Percentiles rank a stretch among this genome's conserved stretches.
phyloP scores from a whole-genome alignment of 1,140 invertebrate species.

The Bombus fervidus region DNA sequence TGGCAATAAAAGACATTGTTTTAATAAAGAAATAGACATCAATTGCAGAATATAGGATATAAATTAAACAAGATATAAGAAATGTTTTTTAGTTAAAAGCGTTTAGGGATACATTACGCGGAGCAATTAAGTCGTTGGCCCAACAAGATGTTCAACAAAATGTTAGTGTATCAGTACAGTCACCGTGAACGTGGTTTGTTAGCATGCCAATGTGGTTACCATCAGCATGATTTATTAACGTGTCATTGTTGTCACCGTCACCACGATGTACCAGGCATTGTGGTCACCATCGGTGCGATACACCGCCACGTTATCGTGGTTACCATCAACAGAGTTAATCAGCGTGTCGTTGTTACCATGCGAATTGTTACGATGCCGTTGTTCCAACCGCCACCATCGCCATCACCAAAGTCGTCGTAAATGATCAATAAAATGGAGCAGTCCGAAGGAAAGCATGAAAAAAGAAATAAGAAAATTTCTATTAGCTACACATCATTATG shows the following conservation, averaged over 20 bases:
- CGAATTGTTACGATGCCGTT: slow-evolving; percentile 26
- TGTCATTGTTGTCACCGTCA: slow-evolving; percentile 50
- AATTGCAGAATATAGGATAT: neutral
- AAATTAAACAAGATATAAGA: neutral
- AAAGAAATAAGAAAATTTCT: slow-evolving; percentile 32
- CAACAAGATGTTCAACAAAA: slow-evolving; percentile 28
- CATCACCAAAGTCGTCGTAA: slow-evolving; percentile 16
- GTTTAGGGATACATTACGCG: neutral
- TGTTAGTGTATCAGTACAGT: slow-evolving; percentile 29
- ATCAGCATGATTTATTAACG: slow-evolving; percentile 49
- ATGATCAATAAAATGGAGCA: neutral
- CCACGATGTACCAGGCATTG: slow-evolving; percentile 48
- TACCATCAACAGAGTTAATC: slow-evolving; percentile 51
- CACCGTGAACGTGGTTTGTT: slow-evolving; percentile 34
- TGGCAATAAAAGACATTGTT: neutral
- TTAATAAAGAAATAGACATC: neutral
- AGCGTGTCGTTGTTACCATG: slow-evolving; percentile 38
- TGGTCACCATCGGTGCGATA: slow-evolving; percentile 36
- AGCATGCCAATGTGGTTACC: slow-evolving; percentile 36
- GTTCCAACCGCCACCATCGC: slow-evolving; percentile 19
- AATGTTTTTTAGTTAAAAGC: neutral
- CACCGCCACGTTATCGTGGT: slow-evolving; percentile 27
- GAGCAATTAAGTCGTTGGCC: slow-evolving; percentile 19
- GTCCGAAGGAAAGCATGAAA: slow-evolving; percentile 54
- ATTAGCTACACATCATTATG: slow-evolving; percentile 33